phyloP scores from a whole-genome alignment of 2,888 invertebrate genomes.

The Tetranychus truncatus region DNA sequence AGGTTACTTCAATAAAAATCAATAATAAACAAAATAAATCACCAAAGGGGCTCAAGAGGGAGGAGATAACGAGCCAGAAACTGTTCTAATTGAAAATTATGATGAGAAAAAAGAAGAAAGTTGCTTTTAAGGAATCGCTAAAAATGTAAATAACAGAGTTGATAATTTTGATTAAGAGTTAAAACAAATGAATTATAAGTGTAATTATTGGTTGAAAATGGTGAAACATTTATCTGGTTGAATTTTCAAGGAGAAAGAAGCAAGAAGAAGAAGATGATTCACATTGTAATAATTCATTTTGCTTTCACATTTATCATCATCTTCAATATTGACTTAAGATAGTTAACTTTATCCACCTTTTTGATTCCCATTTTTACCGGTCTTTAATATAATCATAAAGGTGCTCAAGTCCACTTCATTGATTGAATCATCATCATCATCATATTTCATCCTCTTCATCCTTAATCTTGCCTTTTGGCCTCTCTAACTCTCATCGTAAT shows the following conservation, averaged over 20 bases:
- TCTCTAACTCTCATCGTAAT: no score
- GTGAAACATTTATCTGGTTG: background rate
- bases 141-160: background rate
- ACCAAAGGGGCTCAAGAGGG: background rate
- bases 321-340: background rate
- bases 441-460: no score
- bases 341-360: background rate
- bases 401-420: no score
- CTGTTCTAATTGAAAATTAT: slow-evolving; percentile 4
- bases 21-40: background rate
- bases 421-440: no score
- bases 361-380: background rate
- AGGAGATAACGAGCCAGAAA: background rate
- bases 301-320: background rate
- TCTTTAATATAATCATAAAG: no score
- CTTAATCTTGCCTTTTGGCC: no score
- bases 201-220: background rate
- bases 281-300: background rate
- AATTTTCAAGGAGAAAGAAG: background rate
- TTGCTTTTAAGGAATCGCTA: no score
- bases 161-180: background rate
- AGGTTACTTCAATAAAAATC: background rate
- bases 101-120: slow-evolving; percentile 8
- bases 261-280: background rate
- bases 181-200: background rate